A percentile compares a stretch with the other conserved stretches of the same genome.
Evolutionary conservation across 2,113 vertebrate species (phyloP).

Genomic region (Baryphthengus martii): DNA sequence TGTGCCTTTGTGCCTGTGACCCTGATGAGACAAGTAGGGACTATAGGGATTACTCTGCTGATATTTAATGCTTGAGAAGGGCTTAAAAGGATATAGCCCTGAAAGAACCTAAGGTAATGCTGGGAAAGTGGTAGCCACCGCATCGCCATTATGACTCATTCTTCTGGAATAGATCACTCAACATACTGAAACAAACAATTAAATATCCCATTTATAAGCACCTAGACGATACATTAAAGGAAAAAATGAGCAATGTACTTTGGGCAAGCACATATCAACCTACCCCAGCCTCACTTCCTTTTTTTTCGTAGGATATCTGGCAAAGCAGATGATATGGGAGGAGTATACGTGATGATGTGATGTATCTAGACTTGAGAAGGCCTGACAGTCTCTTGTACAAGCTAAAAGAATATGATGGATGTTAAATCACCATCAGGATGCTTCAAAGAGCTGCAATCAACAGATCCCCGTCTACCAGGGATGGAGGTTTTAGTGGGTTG

Average conservation of each 20-base stretch:
- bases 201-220: neutral
- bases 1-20: neutral
- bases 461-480: accelerated
- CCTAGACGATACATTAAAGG: neutral
- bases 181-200: neutral
- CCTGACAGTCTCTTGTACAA: neutral
- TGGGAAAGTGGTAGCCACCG: neutral
- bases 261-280: neutral
- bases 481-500: neutral
- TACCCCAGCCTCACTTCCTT: neutral
- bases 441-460: neutral
- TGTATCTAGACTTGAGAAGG: neutral
- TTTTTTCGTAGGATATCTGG: neutral
- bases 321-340: neutral
- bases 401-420: neutral
- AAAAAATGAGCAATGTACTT: neutral
- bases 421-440: neutral
- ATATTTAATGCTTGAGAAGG: neutral
- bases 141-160: accelerated
- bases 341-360: neutral
- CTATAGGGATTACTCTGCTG: neutral
- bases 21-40: neutral
- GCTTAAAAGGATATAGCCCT: neutral
- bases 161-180: neutral
- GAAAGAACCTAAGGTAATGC: neutral